Percentiles rank a stretch among this genome's conserved stretches.
phyloP scores from a whole-genome alignment of 1,140 invertebrate genomes.

The Pseudoatta argentina region DNA sequence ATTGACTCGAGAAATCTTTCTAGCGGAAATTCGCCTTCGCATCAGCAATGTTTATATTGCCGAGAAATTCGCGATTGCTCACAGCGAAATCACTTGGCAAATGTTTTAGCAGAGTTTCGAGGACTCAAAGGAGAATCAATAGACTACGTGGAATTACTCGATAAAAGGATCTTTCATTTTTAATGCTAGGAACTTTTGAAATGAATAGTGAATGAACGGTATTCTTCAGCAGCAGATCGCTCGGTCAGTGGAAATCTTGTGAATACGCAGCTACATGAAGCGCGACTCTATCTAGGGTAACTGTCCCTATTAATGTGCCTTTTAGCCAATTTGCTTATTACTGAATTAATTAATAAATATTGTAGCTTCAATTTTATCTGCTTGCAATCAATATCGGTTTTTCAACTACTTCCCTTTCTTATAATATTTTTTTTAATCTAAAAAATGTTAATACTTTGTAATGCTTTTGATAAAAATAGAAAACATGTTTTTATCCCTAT shows the following conservation, averaged over 20 bases:
- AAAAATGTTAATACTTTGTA: no score
- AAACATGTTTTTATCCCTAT: no score
- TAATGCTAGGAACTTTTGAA: not conserved
- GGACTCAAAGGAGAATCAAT: not conserved
- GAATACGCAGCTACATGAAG: not conserved
- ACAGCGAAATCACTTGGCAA: not conserved
- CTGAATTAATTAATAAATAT: no score
- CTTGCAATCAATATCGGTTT: no score
- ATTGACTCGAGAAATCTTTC: not conserved
- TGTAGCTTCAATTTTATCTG: no score
- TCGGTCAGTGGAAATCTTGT: not conserved
- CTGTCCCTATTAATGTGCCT: no score
- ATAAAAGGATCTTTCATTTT: not conserved
- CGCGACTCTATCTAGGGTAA: not conserved
- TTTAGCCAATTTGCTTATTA: no score
- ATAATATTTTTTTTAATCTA: no score
- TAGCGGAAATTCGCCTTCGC: not conserved
- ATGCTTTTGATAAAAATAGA: no score
- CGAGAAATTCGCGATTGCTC: not conserved
- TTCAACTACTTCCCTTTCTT: no score
- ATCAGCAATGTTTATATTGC: not conserved
- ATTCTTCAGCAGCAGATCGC: not conserved
- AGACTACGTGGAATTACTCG: not conserved
- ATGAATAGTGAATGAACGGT: not conserved
- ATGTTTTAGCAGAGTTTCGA: not conserved